Evolutionary conservation across 2,888 invertebrate genomes (phyloP).

Genomic region (Sympetrum striolatum): DNA sequence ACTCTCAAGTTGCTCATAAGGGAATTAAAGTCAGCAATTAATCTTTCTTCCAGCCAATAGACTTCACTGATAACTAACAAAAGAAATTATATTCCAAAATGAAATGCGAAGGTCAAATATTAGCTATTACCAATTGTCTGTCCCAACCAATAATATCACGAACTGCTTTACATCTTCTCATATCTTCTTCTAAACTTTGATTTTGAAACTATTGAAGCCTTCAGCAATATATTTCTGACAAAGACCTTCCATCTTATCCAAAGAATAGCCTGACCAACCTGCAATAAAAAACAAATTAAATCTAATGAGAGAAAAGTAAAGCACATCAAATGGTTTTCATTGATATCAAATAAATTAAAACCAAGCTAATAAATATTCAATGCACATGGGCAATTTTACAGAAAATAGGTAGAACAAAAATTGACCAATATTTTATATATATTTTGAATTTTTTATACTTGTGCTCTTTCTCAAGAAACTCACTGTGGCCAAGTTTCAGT

Average conservation of each 20-base stretch:
- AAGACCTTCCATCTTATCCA: slow-evolving; percentile 73
- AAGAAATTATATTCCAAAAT: background rate
- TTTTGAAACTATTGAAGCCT: slow-evolving; percentile 85
- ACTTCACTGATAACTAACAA: no score
- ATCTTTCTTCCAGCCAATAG: no score
- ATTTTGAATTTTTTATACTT: no score
- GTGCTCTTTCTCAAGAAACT: no score
- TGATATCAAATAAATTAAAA: no score
- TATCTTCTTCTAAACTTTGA: slow-evolving; percentile 83
- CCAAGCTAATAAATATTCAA: no score
- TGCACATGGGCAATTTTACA: no score
- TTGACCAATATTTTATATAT: no score
- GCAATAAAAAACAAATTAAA: slow-evolving; percentile 50
- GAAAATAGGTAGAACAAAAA: no score
- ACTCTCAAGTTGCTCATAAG: no score
- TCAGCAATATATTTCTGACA: slow-evolving; percentile 75
- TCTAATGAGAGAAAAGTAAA: background rate
- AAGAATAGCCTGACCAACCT: slow-evolving; percentile 89
- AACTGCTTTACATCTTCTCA: slow-evolving; percentile 73
- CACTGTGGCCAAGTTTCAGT: no score
- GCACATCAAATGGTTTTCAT: background rate
- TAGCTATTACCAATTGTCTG: slow-evolving; percentile 69
- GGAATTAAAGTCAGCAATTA: no score
- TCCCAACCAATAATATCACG: slow-evolving; percentile 79
- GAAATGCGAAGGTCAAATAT: background rate